phyloP scores from a whole-genome alignment of 2,888 invertebrate genomes.

The Standfussiana lucernea region DNA sequence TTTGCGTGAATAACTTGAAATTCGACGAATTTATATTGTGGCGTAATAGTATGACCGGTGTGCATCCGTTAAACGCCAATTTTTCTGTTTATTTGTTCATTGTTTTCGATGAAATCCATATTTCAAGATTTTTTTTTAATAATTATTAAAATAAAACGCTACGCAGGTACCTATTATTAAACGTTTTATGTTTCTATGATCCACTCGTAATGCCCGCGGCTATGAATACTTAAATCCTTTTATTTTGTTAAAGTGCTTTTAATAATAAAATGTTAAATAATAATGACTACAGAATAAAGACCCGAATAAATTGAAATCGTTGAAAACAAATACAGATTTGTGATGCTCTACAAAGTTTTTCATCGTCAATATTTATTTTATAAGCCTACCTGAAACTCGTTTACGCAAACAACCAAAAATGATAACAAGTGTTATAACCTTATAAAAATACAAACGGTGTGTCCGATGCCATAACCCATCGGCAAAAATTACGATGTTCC shows the following conservation, averaged over 20 bases:
- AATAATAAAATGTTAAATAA: slow-evolving; percentile 21
- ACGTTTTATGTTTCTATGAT: slow-evolving; percentile 10
- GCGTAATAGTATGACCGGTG: too few relatives aligned
- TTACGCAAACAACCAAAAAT: neutral
- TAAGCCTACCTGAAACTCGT: neutral
- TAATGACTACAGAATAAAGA: neutral
- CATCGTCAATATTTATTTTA: neutral
- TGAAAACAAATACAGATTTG: neutral
- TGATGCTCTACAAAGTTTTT: slow-evolving; percentile 3
- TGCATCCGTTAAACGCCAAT: too few relatives aligned
- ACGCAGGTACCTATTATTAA: neutral
- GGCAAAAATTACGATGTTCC: neutral
- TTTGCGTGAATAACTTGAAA: too few relatives aligned
- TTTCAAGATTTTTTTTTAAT: too few relatives aligned
- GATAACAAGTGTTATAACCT: neutral
- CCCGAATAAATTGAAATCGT: slow-evolving; percentile 2
- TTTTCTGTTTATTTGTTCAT: too few relatives aligned
- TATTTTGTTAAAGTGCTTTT: slow-evolving; percentile 1
- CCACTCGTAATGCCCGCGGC: slow-evolving; percentile 2
- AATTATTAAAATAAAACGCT: slow-evolving; percentile 1
- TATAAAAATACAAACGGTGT: neutral
- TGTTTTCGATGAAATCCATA: too few relatives aligned
- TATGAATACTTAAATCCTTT: neutral
- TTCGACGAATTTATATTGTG: too few relatives aligned
- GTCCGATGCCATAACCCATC: neutral